Percentiles rank a stretch among this genome's conserved stretches.
phyloP scores from a whole-genome alignment of 2,113 vertebrate genomes.

The Fulmarus glacialis region DNA sequence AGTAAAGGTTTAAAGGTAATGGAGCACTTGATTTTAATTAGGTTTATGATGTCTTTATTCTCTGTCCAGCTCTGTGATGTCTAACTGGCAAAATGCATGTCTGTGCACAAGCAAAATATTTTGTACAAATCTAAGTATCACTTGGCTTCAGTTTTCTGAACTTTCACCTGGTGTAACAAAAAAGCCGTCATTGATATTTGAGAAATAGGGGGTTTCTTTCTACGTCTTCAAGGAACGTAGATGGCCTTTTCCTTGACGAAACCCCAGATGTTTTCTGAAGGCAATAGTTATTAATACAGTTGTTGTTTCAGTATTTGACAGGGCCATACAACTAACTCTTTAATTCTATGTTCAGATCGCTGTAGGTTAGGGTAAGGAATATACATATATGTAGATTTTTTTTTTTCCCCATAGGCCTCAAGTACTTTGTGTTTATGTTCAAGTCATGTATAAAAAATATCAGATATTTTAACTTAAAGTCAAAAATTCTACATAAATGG shows the following conservation, averaged over 20 bases:
- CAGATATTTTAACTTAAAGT: background rate
- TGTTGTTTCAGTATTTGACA: background rate
- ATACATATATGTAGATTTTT: background rate
- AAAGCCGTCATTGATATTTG: background rate
- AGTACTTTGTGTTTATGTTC: background rate
- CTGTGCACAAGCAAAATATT: background rate
- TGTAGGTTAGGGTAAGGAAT: background rate
- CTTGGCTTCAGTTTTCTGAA: background rate
- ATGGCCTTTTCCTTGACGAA: background rate
- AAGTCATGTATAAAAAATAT: background rate
- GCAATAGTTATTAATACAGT: background rate
- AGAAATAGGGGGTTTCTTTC: background rate
- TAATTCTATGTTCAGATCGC: accelerated
- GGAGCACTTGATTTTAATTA: background rate
- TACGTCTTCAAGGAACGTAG: background rate
- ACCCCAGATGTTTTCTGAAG: background rate
- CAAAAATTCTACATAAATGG: background rate
- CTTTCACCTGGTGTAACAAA: background rate
- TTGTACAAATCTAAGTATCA: background rate
- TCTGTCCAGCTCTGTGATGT: background rate
- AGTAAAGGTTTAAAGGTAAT: background rate
- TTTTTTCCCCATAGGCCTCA: background rate
- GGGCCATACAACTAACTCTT: too few species aligned
- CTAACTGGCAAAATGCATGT: background rate
- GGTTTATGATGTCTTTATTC: background rate